Base-by-base conservation (phyloP, 2,888 invertebrate species). In the Miltochrista miniata region DNA sequence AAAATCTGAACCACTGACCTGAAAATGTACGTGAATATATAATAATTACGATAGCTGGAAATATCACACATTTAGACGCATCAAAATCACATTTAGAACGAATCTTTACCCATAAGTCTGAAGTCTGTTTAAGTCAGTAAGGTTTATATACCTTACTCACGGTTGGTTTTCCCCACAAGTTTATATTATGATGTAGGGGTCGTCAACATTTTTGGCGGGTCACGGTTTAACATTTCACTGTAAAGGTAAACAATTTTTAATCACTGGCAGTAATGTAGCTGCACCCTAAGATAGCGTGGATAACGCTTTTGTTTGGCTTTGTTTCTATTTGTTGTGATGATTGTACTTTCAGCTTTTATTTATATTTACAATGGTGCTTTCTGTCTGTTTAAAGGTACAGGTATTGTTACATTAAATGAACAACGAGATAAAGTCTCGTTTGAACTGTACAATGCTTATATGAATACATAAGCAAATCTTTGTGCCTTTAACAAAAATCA, bases 231-330 rank as follows among this genome's bases (percentile, higher is more conserved):
- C 72, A 79, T 80, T 86, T 87, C 85, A 87, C 87, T 88, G 87
- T 79, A 71, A 70, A 76, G 76, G 85, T 77, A 87, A 88, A 88
- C 87, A 87, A 75, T 82, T 85, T n/a, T 85, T 85, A 86, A 85
- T 84, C 82, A 81, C 61, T 64, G 63, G 65, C 61, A 67, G 56
- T 74, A 74, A 74, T 76, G 70, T 68, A 64, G 74, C 72, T 85
- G 76, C 84, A 70, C 85, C 84, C 75, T 76, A 64, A 59, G 50
- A 60, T 59, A 59, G 62, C 54, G 53, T 48, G 48, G 57, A 24
- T 24, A 24, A 24, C 18, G 18, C 18, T 24, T 24, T 24, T 24
- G 18, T 24, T 24, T 24, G 40, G 55, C 54, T 59, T 53, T 40
- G 57, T 47, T 51, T 45, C 52, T 61, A 51, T 68, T 71, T 68